These are phyloP conservation scores for Hydriomena furcata DNA, from an alignment of 2,888 invertebrate genomes.

Conservation along the genomic window DNA sequence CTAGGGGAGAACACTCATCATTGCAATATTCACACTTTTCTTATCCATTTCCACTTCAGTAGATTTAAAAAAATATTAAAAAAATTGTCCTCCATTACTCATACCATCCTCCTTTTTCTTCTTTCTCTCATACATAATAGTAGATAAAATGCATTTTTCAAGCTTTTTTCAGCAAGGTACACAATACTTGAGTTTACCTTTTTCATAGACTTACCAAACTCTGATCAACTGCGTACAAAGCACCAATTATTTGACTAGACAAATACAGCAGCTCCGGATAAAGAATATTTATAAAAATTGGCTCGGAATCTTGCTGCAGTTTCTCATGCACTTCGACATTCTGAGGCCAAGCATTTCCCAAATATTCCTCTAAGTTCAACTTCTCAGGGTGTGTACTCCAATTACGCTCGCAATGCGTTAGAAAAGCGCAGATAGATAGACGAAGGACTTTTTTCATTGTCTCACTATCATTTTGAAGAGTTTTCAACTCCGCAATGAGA, in stretches of 20 bases:
- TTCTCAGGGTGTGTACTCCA: conserved; percentile 89
- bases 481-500: conserved; percentile 50
- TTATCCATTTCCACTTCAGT: no score
- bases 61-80: no score
- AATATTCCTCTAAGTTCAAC: conserved; percentile 63
- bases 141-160: no score
- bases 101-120: no score
- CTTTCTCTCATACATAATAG: no score
- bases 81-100: no score
- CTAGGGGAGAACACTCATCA: no score
- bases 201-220: conserved; percentile 60
- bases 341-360: conserved; percentile 69
- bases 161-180: no score
- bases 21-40: no score
- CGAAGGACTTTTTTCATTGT: conserved; percentile 69
- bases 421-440: conserved; percentile 86
- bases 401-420: conserved; percentile 91
- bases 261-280: conserved; percentile 79
- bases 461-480: conserved; percentile 39
- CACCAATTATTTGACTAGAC: conserved; percentile 65
- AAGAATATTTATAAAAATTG: conserved; percentile 85
- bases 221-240: conserved; percentile 55
- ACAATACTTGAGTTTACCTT: no score
- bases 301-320: conserved; percentile 86
- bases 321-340: conserved; percentile 61